These are phyloP conservation scores for Halcyon leucocephala DNA, from an alignment of 2,797 vertebrate genomes.

Conservation along the genomic window DNA sequence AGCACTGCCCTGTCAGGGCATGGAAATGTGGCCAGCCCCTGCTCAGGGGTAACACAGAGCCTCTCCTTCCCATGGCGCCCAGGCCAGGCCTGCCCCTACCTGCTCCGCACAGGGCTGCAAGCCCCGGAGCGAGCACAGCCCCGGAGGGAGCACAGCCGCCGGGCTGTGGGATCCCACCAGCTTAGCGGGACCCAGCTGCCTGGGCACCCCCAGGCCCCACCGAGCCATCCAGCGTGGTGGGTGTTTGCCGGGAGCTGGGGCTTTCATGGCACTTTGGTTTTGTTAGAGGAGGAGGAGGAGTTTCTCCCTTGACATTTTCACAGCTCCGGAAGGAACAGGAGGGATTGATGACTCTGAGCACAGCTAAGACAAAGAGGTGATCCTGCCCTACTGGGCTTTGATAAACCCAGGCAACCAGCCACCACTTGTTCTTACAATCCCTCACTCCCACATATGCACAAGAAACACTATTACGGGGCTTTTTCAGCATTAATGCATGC, in stretches of 20 bases:
- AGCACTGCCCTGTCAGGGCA: background rate
- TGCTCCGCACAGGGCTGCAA: background rate
- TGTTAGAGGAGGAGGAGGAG: slow-evolving; percentile 35
- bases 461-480: slow-evolving; percentile 44
- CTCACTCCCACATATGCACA: slow-evolving; percentile 67
- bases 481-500: slow-evolving; percentile 42
- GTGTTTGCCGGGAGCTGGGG: background rate
- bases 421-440: slow-evolving; percentile 77
- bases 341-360: slow-evolving; percentile 65
- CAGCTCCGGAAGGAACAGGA: slow-evolving; percentile 63
- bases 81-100: background rate
- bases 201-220: background rate
- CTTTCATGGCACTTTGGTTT: background rate
- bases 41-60: background rate
- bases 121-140: background rate
- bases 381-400: slow-evolving; percentile 77
- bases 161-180: background rate
- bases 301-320: slow-evolving; percentile 70
- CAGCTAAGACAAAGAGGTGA: slow-evolving; percentile 72
- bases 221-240: fast-evolving
- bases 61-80: background rate
- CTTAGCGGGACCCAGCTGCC: fast-evolving
- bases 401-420: slow-evolving; percentile 79
- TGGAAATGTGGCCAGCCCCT: background rate
- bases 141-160: too few relatives aligned